Base-by-base conservation (phyloP, 2,797 vertebrate genomes). In the Hirundo rustica region DNA sequence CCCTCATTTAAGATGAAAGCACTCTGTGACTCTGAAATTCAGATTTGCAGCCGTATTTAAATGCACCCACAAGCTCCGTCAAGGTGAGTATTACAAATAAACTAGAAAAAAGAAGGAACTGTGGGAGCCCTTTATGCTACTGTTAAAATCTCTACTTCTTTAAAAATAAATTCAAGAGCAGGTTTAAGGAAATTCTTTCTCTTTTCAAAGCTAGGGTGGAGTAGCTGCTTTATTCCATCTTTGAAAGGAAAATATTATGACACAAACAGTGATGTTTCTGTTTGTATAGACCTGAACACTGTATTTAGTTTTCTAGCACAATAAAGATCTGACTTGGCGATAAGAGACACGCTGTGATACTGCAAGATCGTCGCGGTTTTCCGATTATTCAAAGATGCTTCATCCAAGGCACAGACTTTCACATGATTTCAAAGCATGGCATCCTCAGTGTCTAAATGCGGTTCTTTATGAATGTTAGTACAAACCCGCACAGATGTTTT, bases 111-210 rank as follows among this genome's bases (percentile, higher is more conserved):
- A 60, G 40, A 77, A 65, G 23, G 15, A 92, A 87, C 14, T 11
- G 8, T n/a, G 25, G 20, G 71, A 11, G 61, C 12, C 53, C 76
- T 94, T 75, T 17, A 83, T 38, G 6, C 42, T 85, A 32, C 18
- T 92, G 42, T 72, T 93, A 88, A 80, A 89, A 83, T 65, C 42
- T n/a, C 65, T 44, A 36, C 12, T 85, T 84, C n/a, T 85, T 92
- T 44, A 83, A 79, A 94, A 88, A 86, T 25, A 73, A 72, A 76
- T 73, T 65, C 26, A 79, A 82, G 48, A 78, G 25, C 12, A 74
- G 38, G 32, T 32, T 83, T 72, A 68, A 77, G 27, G 42, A 92
- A 93, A 67, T 67, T 48, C 29, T 72, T 76, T 70, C 27, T 81
- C 30, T 73, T 93, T 90, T 75, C 1, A 0, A 92, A 76, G n/a